Evolutionary conservation across 2,113 vertebrate genomes (phyloP).

Genomic region (Naja naja): DNA sequence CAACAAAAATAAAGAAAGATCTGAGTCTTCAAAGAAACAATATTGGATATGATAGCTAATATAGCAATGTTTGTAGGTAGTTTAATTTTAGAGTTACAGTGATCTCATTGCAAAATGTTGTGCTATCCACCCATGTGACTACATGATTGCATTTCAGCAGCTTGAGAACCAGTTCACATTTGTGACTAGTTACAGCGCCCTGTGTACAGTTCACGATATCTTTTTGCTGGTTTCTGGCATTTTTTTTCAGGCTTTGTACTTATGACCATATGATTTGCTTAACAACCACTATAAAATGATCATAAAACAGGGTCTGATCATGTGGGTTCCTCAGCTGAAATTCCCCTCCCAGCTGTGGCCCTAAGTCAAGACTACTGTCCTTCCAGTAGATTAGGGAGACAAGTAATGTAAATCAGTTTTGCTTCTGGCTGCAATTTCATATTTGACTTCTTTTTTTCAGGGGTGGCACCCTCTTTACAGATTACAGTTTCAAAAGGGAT

Average conservation of each 20-base stretch:
- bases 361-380: not conserved
- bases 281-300: not conserved
- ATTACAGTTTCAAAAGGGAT: not conserved
- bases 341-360: not conserved
- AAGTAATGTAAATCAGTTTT: not conserved
- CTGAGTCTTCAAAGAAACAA: not conserved
- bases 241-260: not conserved
- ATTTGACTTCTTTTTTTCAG: not conserved
- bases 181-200: not conserved
- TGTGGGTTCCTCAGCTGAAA: not conserved
- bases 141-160: not conserved
- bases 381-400: not conserved
- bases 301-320: not conserved
- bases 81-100: not conserved
- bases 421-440: not conserved
- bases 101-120: not conserved
- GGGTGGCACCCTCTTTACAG: not conserved
- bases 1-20: slow-evolving; percentile 57
- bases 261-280: not conserved
- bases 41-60: not conserved
- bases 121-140: not conserved
- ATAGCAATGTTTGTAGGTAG: not conserved
- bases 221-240: not conserved
- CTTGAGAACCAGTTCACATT: not conserved
- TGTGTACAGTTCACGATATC: not conserved